Percentiles rank a stretch among this genome's conserved stretches.
These are phyloP conservation scores for Psophia crepitans DNA, from an alignment of 2,113 vertebrate species.

Conservation along the genomic window DNA sequence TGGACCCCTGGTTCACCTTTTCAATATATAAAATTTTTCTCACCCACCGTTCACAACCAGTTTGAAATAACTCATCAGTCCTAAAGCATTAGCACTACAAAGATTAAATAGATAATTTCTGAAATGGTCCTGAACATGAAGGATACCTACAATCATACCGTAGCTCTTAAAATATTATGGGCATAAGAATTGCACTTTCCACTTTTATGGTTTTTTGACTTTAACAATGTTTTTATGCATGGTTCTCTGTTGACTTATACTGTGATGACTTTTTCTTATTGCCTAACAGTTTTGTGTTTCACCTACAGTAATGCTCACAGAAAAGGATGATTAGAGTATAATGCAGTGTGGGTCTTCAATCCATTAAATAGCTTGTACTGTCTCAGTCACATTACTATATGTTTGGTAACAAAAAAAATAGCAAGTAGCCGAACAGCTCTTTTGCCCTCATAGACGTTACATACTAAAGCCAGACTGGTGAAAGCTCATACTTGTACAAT, in stretches of 20 bases:
- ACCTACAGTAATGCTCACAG: not conserved
- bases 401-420: not conserved
- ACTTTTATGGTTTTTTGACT: not conserved
- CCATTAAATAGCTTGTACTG: not conserved
- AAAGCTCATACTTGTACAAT: not conserved
- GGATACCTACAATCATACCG: not conserved
- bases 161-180: not conserved
- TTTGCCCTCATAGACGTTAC: not conserved
- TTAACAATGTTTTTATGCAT: not conserved
- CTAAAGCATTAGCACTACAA: not conserved
- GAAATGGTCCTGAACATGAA: not conserved
- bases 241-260: accelerated
- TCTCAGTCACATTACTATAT: not conserved
- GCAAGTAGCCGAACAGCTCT: not conserved
- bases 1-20: not conserved
- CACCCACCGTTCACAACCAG: not conserved
- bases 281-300: not conserved
- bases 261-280: not conserved
- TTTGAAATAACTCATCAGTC: not conserved
- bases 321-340: not conserved
- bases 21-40: not conserved
- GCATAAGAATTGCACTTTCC: not conserved
- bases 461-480: not conserved
- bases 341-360: not conserved
- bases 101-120: not conserved